Base-by-base conservation (phyloP, 2,888 invertebrate species). In the Fragum sueziense region DNA sequence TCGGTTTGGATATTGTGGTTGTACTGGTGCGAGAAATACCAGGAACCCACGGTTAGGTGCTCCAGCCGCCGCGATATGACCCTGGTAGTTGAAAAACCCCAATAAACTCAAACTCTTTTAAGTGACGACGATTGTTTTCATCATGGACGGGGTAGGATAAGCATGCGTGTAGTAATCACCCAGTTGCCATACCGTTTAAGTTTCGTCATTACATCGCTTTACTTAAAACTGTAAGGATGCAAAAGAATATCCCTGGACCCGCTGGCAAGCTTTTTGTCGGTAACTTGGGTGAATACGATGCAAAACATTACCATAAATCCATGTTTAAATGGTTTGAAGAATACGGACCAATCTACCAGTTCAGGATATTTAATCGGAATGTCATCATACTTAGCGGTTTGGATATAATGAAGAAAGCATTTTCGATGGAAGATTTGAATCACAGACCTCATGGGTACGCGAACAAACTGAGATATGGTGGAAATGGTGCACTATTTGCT, bases 291-390 rank as follows among this genome's bases (percentile, higher is more conserved):
- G n/a, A 62, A 22, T 20, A 34, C 29, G 62, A 62, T 22, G 11
- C 62, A 2, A 31, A 62, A 62, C 62, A 62, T n/a, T 62, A n/a
- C 11, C 62, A 62, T 11, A 37, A 62, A 6, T 31, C 62, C 31
- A 20, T 62, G 17, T 22, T 17, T 1, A 37, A 62, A 62, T 62
- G 62, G 62, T 34, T 34, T 11, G 62, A 62, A 37, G 62, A 62
- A 34, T 62, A 34, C n/a, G 62, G 62, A 62, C 62, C 62, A 3
- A 62, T 62, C 22, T 62, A 22, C 29, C 34, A 62, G 37, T 62
- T 62, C 37, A 33, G n/a, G 29, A 37, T 62, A 20, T 62, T 62
- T 20, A 17, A n/a, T 6, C 33, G 34, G 34, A 62, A 62, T 22
- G 37, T 37, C 1, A 62, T 62, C 29, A 37, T 62, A 11, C 33